These are phyloP conservation scores for Lampris incognitus DNA, from an alignment of 2,113 vertebrate species.

Conservation along the genomic window DNA sequence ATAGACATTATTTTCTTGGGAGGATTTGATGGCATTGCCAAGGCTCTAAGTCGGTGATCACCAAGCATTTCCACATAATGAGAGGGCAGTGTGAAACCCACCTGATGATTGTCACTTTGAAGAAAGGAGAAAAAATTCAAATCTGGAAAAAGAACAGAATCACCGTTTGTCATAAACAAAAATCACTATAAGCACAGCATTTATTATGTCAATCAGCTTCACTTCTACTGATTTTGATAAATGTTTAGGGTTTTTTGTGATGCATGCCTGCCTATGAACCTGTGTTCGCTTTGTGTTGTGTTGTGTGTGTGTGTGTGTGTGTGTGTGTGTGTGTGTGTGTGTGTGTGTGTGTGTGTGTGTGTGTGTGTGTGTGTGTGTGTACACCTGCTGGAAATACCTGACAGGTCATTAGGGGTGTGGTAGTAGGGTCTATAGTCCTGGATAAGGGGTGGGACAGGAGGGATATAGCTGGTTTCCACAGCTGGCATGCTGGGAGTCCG, in stretches of 20 bases:
- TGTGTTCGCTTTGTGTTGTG: too few relatives aligned
- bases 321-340: neutral
- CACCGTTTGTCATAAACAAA: neutral
- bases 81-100: slow-evolving; percentile 66
- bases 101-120: slow-evolving; percentile 99
- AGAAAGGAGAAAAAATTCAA: slow-evolving; percentile 98
- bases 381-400: slow-evolving; percentile 80
- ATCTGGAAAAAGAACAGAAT: slow-evolving; percentile 81
- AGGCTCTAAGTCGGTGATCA: neutral
- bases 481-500: slow-evolving; percentile 94
- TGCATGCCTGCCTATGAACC: neutral
- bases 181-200: neutral
- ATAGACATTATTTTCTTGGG: neutral
- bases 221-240: too few relatives aligned
- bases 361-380: neutral
- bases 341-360: slow-evolving; percentile 11
- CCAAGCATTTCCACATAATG: neutral
- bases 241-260: too few relatives aligned
- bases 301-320: neutral
- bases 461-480: slow-evolving; percentile 95
- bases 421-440: slow-evolving; percentile 98
- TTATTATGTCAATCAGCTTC: too few relatives aligned
- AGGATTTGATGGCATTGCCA: neutral
- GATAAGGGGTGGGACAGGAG: slow-evolving; percentile 90
- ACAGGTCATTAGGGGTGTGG: slow-evolving; percentile 92